These are phyloP conservation scores for Chromoteleia sp. DNA, from an alignment of 2,888 invertebrate species.

Conservation along the genomic window DNA sequence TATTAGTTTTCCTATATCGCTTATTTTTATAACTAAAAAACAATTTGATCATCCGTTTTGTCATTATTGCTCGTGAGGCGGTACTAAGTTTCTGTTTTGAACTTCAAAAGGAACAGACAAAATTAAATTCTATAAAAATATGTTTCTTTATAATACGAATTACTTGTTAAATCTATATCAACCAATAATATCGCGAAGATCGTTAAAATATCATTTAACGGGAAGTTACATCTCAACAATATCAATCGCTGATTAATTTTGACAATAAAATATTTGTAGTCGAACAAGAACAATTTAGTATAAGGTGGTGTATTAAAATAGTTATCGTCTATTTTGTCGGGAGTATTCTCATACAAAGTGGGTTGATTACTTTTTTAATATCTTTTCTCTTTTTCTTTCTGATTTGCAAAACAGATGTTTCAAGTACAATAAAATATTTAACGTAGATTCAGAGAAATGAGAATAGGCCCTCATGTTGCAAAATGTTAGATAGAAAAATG, in stretches of 20 bases:
- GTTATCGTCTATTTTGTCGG: background rate
- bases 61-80: conserved; percentile 15
- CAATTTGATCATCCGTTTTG: background rate
- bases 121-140: conserved; percentile 18
- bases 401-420: too few relatives aligned
- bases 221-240: conserved; percentile 5
- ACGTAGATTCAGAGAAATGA: too few relatives aligned
- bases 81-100: background rate
- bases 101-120: background rate
- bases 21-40: conserved; percentile 9
- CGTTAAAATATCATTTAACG: conserved; percentile 22
- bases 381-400: too few relatives aligned
- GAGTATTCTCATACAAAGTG: conserved; percentile 6
- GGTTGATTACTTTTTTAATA: background rate
- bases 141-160: conserved; percentile 7
- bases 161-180: background rate
- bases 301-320: conserved; percentile 12
- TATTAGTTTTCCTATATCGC: too few relatives aligned
- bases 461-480: background rate
- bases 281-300: conserved; percentile 7
- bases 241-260: background rate
- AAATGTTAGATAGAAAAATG: background rate
- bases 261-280: background rate
- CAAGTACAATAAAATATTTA: too few relatives aligned
- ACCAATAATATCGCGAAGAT: conserved; percentile 8